A percentile compares a stretch with the other conserved stretches of the same genome.
Evolutionary conservation across 2,797 vertebrate species (phyloP).

Genomic region (Amphiprion clarkii): DNA sequence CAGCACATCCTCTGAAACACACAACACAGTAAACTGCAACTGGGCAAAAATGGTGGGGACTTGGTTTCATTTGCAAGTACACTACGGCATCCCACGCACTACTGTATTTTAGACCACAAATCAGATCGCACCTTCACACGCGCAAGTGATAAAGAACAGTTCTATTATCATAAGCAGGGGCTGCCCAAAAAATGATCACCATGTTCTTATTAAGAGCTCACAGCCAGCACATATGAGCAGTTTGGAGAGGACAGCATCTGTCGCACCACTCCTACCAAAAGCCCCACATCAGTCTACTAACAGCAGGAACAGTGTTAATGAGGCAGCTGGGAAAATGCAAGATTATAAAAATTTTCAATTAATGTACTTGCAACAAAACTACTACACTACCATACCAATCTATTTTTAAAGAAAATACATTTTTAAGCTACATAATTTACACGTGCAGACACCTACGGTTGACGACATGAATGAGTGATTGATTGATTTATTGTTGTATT

Average conservation of each 20-base stretch:
- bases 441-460: too few relatives aligned
- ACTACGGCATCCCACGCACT: not conserved
- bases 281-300: not conserved
- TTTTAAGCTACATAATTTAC: too few relatives aligned
- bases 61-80: not conserved
- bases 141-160: not conserved
- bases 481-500: too few relatives aligned
- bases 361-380: not conserved
- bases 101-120: not conserved
- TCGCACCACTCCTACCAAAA: not conserved
- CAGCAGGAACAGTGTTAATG: not conserved
- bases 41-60: not conserved
- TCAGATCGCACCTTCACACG: not conserved
- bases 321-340: not conserved
- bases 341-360: not conserved
- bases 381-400: not conserved
- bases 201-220: not conserved
- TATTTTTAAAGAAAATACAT: not conserved
- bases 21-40: slow-evolving; percentile 12
- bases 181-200: not conserved
- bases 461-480: too few relatives aligned
- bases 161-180: too few relatives aligned
- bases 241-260: not conserved
- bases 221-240: not conserved
- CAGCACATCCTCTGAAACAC: slow-evolving; percentile 80